phyloP scores from a whole-genome alignment of 2,113 vertebrate species.

The Talpa occidentalis region DNA sequence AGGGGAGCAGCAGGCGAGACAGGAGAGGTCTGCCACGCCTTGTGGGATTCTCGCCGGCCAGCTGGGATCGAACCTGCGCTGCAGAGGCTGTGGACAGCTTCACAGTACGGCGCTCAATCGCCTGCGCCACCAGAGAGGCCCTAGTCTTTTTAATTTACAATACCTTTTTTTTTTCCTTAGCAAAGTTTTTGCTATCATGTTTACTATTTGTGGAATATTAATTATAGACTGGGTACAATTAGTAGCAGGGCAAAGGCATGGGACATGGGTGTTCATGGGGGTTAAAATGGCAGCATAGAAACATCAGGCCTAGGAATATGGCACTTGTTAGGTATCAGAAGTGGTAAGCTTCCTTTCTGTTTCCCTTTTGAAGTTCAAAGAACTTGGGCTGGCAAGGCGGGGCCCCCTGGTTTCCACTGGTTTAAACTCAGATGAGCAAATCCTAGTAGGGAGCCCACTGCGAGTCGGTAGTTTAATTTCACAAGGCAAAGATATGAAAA shows the following conservation, averaged over 20 bases:
- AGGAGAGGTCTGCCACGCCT: too few relatives aligned
- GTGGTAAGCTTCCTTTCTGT: neutral
- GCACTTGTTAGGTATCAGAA: neutral
- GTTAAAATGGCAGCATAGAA: neutral
- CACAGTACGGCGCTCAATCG: too few relatives aligned
- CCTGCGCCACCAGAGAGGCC: too few relatives aligned
- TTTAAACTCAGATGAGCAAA: neutral
- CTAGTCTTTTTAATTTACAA: neutral
- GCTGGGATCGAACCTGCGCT: too few relatives aligned
- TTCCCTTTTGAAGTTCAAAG: neutral
- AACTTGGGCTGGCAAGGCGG: neutral
- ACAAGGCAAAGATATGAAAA: neutral
- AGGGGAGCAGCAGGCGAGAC: too few relatives aligned
- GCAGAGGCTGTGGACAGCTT: too few relatives aligned
- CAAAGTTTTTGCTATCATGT: neutral
- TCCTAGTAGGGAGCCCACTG: neutral
- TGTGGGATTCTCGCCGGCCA: too few relatives aligned
- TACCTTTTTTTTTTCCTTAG: neutral
- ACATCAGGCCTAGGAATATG: neutral
- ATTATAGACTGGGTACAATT: neutral
- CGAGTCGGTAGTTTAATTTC: neutral
- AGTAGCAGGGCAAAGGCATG: neutral
- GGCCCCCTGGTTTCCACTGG: neutral
- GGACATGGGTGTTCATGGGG: neutral
- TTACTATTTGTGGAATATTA: neutral